Percentiles rank a stretch among this genome's conserved stretches.
Evolutionary conservation across 2,888 invertebrate genomes (phyloP).

Genomic region (Parnassius glacialis): DNA sequence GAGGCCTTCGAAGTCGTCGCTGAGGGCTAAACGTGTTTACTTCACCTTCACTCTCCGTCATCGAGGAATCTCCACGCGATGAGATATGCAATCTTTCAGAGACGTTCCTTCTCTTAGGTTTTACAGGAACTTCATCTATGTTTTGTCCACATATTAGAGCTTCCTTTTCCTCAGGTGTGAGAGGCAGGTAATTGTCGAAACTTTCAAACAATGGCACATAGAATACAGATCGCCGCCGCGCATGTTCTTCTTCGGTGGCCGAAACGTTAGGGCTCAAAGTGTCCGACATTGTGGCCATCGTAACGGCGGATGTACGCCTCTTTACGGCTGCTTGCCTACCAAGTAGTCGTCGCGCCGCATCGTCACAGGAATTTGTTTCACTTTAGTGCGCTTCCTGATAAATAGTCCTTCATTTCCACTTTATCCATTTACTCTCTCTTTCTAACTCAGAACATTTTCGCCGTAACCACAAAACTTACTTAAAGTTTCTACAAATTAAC

Average conservation of each 20-base stretch:
- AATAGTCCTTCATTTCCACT: slow-evolving; percentile 53
- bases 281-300: slow-evolving; percentile 61
- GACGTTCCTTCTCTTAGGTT: slow-evolving; percentile 57
- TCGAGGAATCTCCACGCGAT: slow-evolving; percentile 61
- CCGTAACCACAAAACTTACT: slow-evolving; percentile 39
- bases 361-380: slow-evolving; percentile 62
- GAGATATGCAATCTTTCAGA: slow-evolving; percentile 57
- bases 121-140: slow-evolving; percentile 45
- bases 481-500: slow-evolving; percentile 26
- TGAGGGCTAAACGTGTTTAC: slow-evolving; percentile 66
- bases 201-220: slow-evolving; percentile 86
- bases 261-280: slow-evolving; percentile 56
- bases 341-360: slow-evolving; percentile 55
- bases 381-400: slow-evolving; percentile 50
- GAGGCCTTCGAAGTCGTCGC: slow-evolving; percentile 62
- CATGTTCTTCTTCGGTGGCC: slow-evolving; percentile 71
- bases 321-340: slow-evolving; percentile 57
- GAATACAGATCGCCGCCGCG: slow-evolving; percentile 86
- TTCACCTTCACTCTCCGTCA: slow-evolving; percentile 74
- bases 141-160: slow-evolving; percentile 65
- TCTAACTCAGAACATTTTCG: slow-evolving; percentile 40
- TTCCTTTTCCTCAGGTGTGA: slow-evolving; percentile 72
- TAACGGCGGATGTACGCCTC: slow-evolving; percentile 62
- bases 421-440: slow-evolving; percentile 20
- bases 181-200: slow-evolving; percentile 80